Evolutionary conservation across 2,888 invertebrate species (phyloP), one percentile per base, ranked within the genome.

Genomic region (Hecatera dysodea): DNA sequence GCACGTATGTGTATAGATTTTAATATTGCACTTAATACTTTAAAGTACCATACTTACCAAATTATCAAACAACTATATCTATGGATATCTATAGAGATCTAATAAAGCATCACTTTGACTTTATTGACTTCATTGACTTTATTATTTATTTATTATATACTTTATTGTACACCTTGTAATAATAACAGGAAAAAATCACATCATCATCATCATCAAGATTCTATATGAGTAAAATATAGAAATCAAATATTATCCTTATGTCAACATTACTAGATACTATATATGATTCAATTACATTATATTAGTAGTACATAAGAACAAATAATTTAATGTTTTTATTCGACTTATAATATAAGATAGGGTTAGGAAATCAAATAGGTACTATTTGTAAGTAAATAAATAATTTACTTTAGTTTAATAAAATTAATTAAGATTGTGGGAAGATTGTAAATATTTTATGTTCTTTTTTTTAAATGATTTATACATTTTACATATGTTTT

Each of bases 331-430:
- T 46, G 17, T 44, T 57, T 24, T 8, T 29, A 52, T 52, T 53
- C 1, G 52, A 27, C 5, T 52, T 27, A 17, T n/a, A 29, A 64
- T 53, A 29, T 52, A 68, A 39, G 7, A 2, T 56, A 75, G 17
- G n/a, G 33, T 17, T 53, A 60, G 22, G 6, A 74, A 55, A 74
- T 48, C 17, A n/a, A 67, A 22, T 36, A 36, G 15, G 3, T 42
- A 8, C 19, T 2, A 6, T 19, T 5, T 15, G 4, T 46, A 11
- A 22, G 11, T 61, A 5, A 1, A 19, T 29, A 42, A 12, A 17
- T 11, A 44, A 50, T 6, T 50, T 24, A 46, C 4, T 15, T 56
- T 39, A 17, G 11, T 48, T 48, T 56, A 12, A 39, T 29, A 15
- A 17, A 33, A 29, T 39, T 1, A 8, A 42, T 9, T 19, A 52